Evolutionary conservation across 2,113 vertebrate species (phyloP), one percentile per base, ranked within the genome.

Genomic region (Nothocercus nigrocapillus): DNA sequence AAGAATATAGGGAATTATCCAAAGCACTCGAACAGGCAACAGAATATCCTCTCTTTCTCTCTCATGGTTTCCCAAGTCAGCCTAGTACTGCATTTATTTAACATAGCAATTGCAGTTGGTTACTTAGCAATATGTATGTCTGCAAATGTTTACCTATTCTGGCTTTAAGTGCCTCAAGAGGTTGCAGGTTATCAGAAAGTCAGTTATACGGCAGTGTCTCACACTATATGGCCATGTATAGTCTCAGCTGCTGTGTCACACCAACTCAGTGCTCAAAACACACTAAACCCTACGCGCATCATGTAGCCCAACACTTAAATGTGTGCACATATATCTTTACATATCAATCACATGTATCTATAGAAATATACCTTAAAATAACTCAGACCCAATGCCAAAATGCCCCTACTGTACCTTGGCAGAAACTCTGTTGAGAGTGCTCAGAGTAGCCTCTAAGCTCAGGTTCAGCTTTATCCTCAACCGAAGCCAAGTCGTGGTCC

Each of bases 351-450:
- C 2, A 20, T 8, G 30, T 1, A 21, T 0, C 42, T 0, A 64
- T 0, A 69, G 58, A 86, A 85, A 67, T 0, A 70, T 13, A 62
- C 18, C 36, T 24, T 1, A 62, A 72, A 89, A 22, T 38, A 42
- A 17, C 6, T 3, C 5, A 59, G 45, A 59, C 7, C 67, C 53
- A n/a, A 42, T 11, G 7, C 20, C 53, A 32, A 69, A 74, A 32
- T 54, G 13, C 38, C 69, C 32, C 53, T 51, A 28, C 73, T 1
- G 85, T 97, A 97, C 95, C 95, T 97, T 74, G 74, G 82, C 54
- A 59, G 85, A 10, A 76, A 40, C 14, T 84, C 13, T 45, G 89
- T 6, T 22, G 53, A 17, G 22, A 22, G 42, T 2, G 7, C 28
- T 68, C 9, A 19, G 69, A 81, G 75, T 1, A 84, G 75, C 17